These are phyloP conservation scores for Trichopoda pennipes DNA, from an alignment of 2,888 invertebrate species.

Conservation along the genomic window DNA sequence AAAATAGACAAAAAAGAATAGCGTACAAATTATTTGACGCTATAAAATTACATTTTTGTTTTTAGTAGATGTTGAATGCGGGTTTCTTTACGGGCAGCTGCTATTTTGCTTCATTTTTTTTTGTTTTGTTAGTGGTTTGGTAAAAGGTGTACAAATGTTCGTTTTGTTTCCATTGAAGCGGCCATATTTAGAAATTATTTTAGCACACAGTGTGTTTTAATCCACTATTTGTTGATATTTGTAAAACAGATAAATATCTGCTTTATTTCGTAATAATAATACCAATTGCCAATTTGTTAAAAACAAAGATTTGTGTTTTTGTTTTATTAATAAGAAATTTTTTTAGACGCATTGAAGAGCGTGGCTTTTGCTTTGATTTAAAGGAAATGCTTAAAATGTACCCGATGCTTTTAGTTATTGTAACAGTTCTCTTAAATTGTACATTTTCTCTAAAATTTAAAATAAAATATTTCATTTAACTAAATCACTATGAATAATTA, in stretches of 20 bases:
- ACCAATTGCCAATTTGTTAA: constrained; percentile 18
- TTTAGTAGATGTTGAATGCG: not conserved
- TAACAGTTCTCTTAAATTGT: no score
- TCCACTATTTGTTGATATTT: constrained; percentile 36
- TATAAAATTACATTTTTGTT: constrained; percentile 48
- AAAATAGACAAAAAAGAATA: constrained; percentile 20
- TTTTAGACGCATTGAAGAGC: not conserved
- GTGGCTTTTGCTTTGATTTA: constrained; percentile 1
- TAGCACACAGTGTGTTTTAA: constrained; percentile 25
- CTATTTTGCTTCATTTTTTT: not conserved
- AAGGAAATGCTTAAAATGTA: not conserved
- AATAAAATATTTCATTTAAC: no score
- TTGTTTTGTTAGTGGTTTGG: constrained; percentile 21
- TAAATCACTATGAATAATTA: no score
- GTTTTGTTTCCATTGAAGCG: constrained; percentile 23
- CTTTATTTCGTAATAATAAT: constrained; percentile 1
- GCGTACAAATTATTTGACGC: constrained; percentile 66
- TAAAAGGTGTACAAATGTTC: constrained; percentile 39
- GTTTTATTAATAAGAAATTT: no score
- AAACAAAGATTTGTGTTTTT: not conserved
- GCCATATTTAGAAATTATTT: constrained; percentile 34
- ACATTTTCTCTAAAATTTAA: no score
- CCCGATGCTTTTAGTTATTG: no score
- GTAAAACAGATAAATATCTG: constrained; percentile 9
- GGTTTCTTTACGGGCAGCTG: not conserved